Base-by-base conservation (phyloP, 2,888 invertebrate species). In the Sceliomorpha sp. region DNA sequence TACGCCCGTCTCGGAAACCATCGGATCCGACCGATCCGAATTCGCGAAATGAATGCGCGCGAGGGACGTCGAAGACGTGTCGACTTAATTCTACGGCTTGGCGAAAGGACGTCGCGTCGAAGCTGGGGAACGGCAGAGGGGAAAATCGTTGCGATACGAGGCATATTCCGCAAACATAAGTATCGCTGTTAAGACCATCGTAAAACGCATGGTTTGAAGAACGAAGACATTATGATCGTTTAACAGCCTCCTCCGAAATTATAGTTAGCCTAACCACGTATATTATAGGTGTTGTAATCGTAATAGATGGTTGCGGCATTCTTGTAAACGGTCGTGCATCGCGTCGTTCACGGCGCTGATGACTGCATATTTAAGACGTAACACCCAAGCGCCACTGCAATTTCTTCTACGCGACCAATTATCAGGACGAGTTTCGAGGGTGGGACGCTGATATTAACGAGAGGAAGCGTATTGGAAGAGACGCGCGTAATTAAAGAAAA, bases 1-100 rank as follows among this genome's bases (percentile, higher is more conserved):
- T n/a, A n/a, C n/a, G 56, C 50, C 24, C 63, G 63, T 63, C 63
- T 63, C 47, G 12, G 55, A 17, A 34, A 39, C 17, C 50, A 50
- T 50, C 40, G 20, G 20, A 20, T 4, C 59, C 34, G 59, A 34
- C 42, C 36, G 50, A 50, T 47, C 39, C 39, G 59, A 59, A n/a
- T n/a, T n/a, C n/a, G 31, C 17, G 8, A 29, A 39, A 48, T 42
- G 36, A 59, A 12, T 37, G 29, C 10, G 27, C 14, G 12, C 12
- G 36, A 27, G n/a, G 13, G 14, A 48, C 15, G 45, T 29, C 39
- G 47, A 58, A n/a, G n/a, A n/a, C n/a, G n/a, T n/a, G n/a, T n/a
- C n/a, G n/a, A n/a, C n/a, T n/a, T n/a, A n/a, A n/a, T n/a, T n/a
- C n/a, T n/a, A n/a, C n/a, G n/a, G n/a, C n/a, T n/a, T n/a, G n/a